Percentiles rank a stretch among this genome's conserved stretches.
phyloP scores from a whole-genome alignment of 1,140 invertebrate genomes.

The Dinoponera quadriceps region DNA sequence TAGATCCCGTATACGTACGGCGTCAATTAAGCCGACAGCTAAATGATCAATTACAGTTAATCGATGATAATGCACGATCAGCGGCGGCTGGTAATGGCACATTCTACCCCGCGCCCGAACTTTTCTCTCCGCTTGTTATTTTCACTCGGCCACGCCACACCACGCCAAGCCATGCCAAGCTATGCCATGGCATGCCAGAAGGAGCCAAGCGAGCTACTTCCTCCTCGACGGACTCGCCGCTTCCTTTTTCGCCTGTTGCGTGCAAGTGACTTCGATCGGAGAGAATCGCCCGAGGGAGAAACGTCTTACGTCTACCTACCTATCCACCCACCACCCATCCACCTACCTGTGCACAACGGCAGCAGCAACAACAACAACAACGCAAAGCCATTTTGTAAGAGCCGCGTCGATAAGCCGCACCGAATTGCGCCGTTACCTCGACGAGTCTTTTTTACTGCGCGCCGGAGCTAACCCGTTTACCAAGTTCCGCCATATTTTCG shows the following conservation, averaged over 20 bases:
- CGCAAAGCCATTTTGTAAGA: slow-evolving; percentile 53
- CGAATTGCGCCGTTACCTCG: slow-evolving; percentile 50
- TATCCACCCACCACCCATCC: too few species aligned
- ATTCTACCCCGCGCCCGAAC: slow-evolving; percentile 56
- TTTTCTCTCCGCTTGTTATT: slow-evolving; percentile 39
- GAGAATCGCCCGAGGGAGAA: slow-evolving; percentile 47
- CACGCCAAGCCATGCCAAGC: background rate
- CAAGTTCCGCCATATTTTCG: background rate
- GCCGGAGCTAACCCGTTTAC: slow-evolving; percentile 64
- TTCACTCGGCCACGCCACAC: slow-evolving; percentile 6
- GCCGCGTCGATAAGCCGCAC: slow-evolving; percentile 46
- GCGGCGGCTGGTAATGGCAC: slow-evolving; percentile 66
- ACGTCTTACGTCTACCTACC: slow-evolving; percentile 30
- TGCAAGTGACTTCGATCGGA: slow-evolving; percentile 59
- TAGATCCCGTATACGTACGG: slow-evolving; percentile 27
- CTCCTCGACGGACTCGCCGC: slow-evolving; percentile 5
- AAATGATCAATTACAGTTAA: slow-evolving; percentile 59
- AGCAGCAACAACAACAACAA: slow-evolving; percentile 17
- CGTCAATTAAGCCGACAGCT: slow-evolving; percentile 62
- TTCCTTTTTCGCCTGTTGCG: slow-evolving; percentile 59
- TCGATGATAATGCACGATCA: slow-evolving; percentile 66
- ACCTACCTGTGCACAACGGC: too few species aligned
- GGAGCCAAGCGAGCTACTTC: slow-evolving; percentile 32
- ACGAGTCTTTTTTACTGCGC: slow-evolving; percentile 48
- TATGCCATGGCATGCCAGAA: background rate